Conservation (phyloP, 2,797 vertebrate species). For the Steatocranus sp. region DNA sequence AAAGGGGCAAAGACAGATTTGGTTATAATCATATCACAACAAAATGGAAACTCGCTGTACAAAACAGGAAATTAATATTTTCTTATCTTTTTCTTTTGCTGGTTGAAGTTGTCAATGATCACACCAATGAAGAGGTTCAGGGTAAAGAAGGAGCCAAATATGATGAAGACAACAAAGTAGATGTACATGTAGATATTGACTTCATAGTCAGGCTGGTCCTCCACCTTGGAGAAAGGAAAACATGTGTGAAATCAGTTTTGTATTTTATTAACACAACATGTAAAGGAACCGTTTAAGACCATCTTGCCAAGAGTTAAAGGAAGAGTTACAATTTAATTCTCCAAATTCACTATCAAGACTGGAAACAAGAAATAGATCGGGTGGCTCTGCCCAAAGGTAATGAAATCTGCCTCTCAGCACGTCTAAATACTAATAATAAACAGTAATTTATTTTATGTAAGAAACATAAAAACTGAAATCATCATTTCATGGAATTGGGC, state of each 20-base stretch:
- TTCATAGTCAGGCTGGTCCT: slow-evolving; percentile 90
- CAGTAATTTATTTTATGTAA: not conserved
- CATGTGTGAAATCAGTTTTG: not conserved
- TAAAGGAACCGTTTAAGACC: not conserved
- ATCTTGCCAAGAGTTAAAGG: not conserved
- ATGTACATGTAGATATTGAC: slow-evolving; percentile 99
- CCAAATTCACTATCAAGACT: not conserved
- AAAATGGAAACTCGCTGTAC: not conserved
- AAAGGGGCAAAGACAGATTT: slow-evolving; percentile 72
- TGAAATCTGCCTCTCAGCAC: not conserved
- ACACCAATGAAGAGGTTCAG: slow-evolving; percentile 99
- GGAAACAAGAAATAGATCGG: not conserved
- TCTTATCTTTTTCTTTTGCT: slow-evolving; percentile 99
- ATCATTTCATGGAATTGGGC: not conserved
- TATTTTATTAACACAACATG: not conserved
- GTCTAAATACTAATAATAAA: not conserved
- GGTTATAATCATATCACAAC: slow-evolving; percentile 77
- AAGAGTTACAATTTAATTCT: not conserved
- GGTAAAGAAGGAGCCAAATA: slow-evolving; percentile 99
- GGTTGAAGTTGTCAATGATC: slow-evolving; percentile 99
- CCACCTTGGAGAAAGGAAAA: slow-evolving; percentile 70
- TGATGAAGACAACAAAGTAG: slow-evolving; percentile 99
- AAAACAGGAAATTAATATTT: not conserved
- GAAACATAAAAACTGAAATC: not conserved
- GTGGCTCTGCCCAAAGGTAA: not conserved